Conservation (phyloP, 1,140 invertebrate species). For the Diploscapter pachys region DNA sequence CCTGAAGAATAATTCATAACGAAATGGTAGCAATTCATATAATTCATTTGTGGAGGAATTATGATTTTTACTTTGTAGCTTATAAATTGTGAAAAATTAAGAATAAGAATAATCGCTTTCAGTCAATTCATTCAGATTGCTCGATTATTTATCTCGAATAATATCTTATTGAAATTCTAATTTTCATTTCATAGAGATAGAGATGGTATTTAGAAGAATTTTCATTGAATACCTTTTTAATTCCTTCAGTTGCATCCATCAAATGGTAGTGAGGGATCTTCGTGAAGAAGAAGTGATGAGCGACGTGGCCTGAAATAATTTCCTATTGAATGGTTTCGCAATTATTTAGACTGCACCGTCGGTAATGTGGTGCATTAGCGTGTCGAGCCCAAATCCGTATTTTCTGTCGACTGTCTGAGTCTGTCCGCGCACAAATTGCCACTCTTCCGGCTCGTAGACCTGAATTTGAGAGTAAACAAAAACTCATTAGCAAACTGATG, state of each 20-base stretch:
- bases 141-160: too few relatives aligned
- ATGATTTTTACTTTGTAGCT: too few relatives aligned
- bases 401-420: slow-evolving; percentile 60
- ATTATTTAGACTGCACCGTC: slow-evolving; percentile 32
- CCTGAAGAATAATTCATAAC: not conserved
- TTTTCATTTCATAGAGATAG: too few relatives aligned
- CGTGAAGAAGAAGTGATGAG: slow-evolving; percentile 62
- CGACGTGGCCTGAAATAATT: slow-evolving; percentile 55
- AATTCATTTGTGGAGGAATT: too few relatives aligned
- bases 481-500: too few relatives aligned
- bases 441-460: slow-evolving; percentile 58
- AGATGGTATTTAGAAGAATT: too few relatives aligned
- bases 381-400: slow-evolving; percentile 59
- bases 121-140: too few relatives aligned
- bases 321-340: too few relatives aligned
- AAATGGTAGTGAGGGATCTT: slow-evolving; percentile 62
- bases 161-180: too few relatives aligned
- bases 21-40: slow-evolving; percentile 9
- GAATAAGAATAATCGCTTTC: too few relatives aligned
- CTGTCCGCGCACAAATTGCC: slow-evolving; percentile 60
- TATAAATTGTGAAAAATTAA: too few relatives aligned
- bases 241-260: slow-evolving; percentile 59
- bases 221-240: slow-evolving; percentile 31
- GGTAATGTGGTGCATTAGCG: slow-evolving; percentile 59
- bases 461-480: not conserved